Evolutionary conservation across 2,888 invertebrate species (phyloP).

Genomic region (Leistus spinibarbis): DNA sequence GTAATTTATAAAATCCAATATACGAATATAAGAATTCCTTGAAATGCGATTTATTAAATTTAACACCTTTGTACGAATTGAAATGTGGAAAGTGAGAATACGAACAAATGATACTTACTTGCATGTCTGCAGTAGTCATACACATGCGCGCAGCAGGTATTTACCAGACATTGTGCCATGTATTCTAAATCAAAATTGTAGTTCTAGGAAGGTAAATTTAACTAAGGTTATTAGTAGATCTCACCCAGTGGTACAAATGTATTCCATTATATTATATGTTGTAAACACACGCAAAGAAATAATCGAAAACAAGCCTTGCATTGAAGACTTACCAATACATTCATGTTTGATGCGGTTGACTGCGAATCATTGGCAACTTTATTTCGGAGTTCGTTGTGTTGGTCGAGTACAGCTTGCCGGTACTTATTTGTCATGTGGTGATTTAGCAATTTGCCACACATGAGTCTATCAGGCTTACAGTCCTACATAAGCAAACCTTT

Average conservation of each 20-base stretch:
- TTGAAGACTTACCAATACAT: slow-evolving; percentile 48
- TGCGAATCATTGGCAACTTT: slow-evolving; percentile 52
- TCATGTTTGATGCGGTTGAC: slow-evolving; percentile 53
- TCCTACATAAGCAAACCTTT: background rate
- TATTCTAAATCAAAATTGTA: slow-evolving; percentile 13
- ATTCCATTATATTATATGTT: no score
- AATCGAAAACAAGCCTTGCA: no score
- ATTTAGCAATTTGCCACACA: background rate
- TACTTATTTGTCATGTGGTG: slow-evolving; percentile 47
- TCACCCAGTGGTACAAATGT: no score
- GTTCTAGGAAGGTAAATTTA: background rate
- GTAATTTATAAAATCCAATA: background rate
- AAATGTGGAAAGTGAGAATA: background rate
- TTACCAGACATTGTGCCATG: slow-evolving; percentile 18
- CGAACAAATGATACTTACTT: background rate
- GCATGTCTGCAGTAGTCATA: slow-evolving; percentile 1
- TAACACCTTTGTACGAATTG: background rate
- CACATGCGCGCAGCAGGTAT: slow-evolving; percentile 11
- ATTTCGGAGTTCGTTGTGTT: slow-evolving; percentile 53
- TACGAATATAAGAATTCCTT: no score
- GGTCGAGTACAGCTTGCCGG: slow-evolving; percentile 51
- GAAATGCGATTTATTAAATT: background rate
- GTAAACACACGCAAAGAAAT: background rate
- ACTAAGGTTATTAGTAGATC: background rate
- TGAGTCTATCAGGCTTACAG: background rate